Conservation (phyloP, 2,113 vertebrate species). For the Circaetus cinerascens region DNA sequence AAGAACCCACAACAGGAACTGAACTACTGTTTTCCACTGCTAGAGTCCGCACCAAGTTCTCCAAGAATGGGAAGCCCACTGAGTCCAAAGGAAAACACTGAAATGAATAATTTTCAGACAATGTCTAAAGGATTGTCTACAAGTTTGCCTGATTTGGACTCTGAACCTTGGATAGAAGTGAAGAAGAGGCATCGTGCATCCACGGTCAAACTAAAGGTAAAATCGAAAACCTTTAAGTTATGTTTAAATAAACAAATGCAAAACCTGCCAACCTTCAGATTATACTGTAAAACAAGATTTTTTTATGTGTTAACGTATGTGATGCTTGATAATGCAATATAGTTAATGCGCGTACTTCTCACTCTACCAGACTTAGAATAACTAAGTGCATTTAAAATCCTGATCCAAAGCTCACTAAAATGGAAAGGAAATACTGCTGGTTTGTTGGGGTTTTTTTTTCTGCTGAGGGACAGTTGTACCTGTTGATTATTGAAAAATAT, state of each 20-base stretch:
- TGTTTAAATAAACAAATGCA: background rate
- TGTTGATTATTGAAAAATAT: background rate
- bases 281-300: background rate
- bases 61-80: slow-evolving; percentile 67
- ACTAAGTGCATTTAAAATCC: background rate
- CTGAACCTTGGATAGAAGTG: slow-evolving; percentile 88
- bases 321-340: background rate
- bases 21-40: slow-evolving; percentile 61
- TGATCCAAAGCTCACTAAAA: background rate
- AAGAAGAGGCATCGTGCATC: slow-evolving; percentile 83
- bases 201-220: slow-evolving; percentile 82
- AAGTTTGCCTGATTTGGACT: slow-evolving; percentile 83
- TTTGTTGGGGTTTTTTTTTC: background rate
- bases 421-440: background rate
- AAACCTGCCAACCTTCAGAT: background rate
- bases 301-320: background rate
- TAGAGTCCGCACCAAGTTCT: slow-evolving; percentile 79
- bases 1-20: background rate
- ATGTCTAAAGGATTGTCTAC: slow-evolving; percentile 76
- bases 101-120: slow-evolving; percentile 68
- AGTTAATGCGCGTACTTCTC: accelerated
- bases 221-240: background rate
- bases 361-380: background rate
- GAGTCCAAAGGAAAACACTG: slow-evolving; percentile 57
- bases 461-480: background rate